phyloP scores from a whole-genome alignment of 2,797 vertebrate genomes.

The Spinus olivaceus region DNA sequence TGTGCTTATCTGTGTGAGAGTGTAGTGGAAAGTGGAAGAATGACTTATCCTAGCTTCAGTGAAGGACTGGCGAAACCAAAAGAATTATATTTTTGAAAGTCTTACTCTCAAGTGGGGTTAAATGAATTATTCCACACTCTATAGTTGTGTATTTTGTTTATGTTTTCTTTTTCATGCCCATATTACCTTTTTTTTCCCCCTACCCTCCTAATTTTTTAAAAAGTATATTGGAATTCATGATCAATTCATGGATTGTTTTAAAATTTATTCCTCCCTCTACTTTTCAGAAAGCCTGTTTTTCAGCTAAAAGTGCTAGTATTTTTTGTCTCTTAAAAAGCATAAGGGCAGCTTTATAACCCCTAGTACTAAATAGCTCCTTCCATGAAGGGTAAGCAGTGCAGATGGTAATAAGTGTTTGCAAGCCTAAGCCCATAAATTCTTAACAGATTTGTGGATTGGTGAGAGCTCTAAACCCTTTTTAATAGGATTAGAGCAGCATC shows the following conservation, averaged over 20 bases:
- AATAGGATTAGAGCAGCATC: background rate
- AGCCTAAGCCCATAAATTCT: background rate
- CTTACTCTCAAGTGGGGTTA: constrained; percentile 50
- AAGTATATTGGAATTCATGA: background rate
- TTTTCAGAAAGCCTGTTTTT: background rate
- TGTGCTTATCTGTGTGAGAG: constrained; percentile 63
- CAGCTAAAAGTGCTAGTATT: background rate
- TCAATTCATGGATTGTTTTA: background rate
- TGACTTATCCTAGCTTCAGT: constrained; percentile 59
- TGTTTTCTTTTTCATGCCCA: background rate
- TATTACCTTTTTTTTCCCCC: background rate
- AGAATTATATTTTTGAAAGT: constrained; percentile 5
- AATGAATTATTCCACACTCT: constrained; percentile 50
- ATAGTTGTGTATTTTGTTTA: constrained; percentile 11
- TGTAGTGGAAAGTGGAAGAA: constrained; percentile 64
- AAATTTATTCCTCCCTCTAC: background rate
- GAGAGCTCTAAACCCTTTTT: background rate
- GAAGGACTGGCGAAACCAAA: constrained; percentile 45
- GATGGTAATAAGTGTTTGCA: constrained; percentile 14
- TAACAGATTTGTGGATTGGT: background rate
- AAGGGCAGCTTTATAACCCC: background rate
- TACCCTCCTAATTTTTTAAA: background rate
- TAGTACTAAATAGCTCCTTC: background rate
- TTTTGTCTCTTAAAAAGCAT: background rate
- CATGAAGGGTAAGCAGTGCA: background rate